Percentiles rank a stretch among this genome's conserved stretches.
Conservation (phyloP, 2,797 vertebrate species). For the Myotis findleyi region DNA sequence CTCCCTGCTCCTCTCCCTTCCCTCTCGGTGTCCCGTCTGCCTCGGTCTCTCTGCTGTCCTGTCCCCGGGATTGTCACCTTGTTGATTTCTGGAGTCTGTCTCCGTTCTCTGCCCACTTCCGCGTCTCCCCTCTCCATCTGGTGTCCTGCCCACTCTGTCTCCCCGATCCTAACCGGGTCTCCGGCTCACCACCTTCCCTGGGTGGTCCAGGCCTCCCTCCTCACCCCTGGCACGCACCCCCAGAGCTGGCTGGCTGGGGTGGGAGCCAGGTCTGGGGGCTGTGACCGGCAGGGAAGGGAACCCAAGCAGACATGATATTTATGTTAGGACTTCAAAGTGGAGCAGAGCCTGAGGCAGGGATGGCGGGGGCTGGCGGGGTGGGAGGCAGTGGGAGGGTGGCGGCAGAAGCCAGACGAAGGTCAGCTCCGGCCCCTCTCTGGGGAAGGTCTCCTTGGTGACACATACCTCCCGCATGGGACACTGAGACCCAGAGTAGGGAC, state of each 20-base stretch:
- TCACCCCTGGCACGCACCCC: neutral
- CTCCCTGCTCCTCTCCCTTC: neutral
- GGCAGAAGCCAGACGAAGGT: slow-evolving; percentile 49
- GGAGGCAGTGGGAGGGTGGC: neutral
- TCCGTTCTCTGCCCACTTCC: neutral
- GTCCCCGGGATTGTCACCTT: neutral
- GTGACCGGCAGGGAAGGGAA: slow-evolving; percentile 71
- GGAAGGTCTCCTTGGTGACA: slow-evolving; percentile 75
- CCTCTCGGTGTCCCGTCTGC: neutral
- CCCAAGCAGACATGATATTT: slow-evolving; percentile 82
- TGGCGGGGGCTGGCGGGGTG: neutral
- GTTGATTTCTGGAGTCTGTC: neutral
- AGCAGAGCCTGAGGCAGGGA: slow-evolving; percentile 29
- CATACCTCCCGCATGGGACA: slow-evolving; percentile 55
- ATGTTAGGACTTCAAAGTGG: slow-evolving; percentile 82
- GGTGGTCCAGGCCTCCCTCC: slow-evolving; percentile 63
- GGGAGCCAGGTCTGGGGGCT: slow-evolving; percentile 75
- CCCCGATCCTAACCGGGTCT: neutral
- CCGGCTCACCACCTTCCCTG: slow-evolving; percentile 50
- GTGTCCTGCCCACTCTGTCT: neutral
- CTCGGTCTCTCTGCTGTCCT: neutral
- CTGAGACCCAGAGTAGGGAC: slow-evolving; percentile 49
- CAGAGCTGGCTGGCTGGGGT: slow-evolving; percentile 39
- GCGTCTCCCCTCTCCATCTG: accelerated
- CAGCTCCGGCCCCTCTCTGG: slow-evolving; percentile 56